A percentile compares a stretch with the other conserved stretches of the same genome.
Evolutionary conservation across 1,140 invertebrate species (phyloP).

Genomic region (Trachymyrmex cornetzi): DNA sequence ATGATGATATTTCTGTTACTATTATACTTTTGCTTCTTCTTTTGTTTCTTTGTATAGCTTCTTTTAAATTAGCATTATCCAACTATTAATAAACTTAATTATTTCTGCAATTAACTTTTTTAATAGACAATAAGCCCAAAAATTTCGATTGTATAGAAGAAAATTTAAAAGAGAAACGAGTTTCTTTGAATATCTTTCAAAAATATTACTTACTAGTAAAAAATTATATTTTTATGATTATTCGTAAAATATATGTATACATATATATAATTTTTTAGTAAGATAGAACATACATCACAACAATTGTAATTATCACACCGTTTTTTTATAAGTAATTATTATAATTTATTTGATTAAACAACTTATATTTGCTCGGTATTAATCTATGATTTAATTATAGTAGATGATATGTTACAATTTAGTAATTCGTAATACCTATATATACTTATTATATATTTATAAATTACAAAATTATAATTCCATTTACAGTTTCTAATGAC

Average conservation of each 20-base stretch:
- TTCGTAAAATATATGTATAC: too few species aligned
- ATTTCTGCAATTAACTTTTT: neutral
- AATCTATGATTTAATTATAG: too few species aligned
- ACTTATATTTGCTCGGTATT: too few species aligned
- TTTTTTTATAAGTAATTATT: too few species aligned
- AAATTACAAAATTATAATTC: constrained; percentile 8
- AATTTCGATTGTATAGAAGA: neutral
- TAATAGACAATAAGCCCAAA: neutral
- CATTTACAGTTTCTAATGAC: neutral
- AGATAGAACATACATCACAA: too few species aligned
- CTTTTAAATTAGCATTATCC: neutral
- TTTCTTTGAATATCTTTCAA: neutral
- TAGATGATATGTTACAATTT: too few species aligned
- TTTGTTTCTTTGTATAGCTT: neutral
- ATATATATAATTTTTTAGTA: too few species aligned
- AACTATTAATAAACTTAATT: neutral
- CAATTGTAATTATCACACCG: too few species aligned
- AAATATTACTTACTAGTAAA: neutral
- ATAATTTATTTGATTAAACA: too few species aligned
- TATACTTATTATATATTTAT: neutral
- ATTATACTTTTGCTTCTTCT: neutral
- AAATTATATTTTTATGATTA: neutral
- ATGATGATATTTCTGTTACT: neutral
- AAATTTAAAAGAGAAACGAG: neutral
- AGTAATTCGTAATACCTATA: neutral